Conservation (phyloP, 2,113 vertebrate species). For the Rhabdomys dilectus region DNA sequence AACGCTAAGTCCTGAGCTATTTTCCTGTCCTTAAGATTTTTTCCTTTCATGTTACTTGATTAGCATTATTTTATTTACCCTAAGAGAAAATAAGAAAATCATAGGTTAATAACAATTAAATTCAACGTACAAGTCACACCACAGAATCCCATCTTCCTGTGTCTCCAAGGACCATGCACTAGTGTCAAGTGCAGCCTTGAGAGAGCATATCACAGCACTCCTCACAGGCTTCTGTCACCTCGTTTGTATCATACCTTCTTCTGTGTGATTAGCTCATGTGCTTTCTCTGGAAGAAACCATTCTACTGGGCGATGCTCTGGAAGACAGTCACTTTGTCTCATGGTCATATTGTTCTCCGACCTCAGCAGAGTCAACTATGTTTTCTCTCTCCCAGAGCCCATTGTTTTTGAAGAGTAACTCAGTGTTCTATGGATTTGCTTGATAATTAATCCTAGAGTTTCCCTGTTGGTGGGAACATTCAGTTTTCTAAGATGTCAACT, state of each 20-base stretch:
- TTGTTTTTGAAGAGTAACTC: neutral
- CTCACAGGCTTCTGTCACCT: neutral
- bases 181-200: neutral
- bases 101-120: neutral
- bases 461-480: neutral
- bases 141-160: neutral
- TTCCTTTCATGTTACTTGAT: neutral
- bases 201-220: neutral
- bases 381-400: neutral
- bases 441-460: neutral
- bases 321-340: neutral
- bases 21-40: neutral
- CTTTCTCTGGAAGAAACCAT: neutral
- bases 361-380: neutral
- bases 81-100: neutral
- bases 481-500: neutral
- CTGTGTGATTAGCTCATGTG: neutral
- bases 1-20: neutral
- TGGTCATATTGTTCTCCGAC: neutral
- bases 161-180: neutral
- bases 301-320: neutral
- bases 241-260: neutral
- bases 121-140: neutral
- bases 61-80: neutral
- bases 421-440: neutral